These are phyloP conservation scores for Triplophysa bombifrons DNA, from an alignment of 2,797 vertebrate genomes.

Conservation along the genomic window DNA sequence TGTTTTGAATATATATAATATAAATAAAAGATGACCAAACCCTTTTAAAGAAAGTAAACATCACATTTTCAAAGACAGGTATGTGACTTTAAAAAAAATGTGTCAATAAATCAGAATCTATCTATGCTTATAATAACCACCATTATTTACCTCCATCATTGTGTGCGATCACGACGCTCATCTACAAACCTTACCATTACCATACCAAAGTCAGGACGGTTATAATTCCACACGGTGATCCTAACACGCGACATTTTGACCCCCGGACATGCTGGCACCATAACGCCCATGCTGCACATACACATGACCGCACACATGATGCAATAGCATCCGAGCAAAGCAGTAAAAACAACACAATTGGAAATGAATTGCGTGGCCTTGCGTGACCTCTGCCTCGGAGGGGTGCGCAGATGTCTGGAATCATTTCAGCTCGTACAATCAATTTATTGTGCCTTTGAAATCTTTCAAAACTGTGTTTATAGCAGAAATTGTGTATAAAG, in stretches of 20 bases:
- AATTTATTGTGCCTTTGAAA: constrained; percentile 22
- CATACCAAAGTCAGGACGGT: not conserved
- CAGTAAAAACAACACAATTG: constrained; percentile 7
- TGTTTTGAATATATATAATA: no score
- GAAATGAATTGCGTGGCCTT: constrained; percentile 21
- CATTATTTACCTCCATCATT: no score
- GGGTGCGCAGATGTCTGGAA: not conserved
- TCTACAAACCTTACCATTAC: no score
- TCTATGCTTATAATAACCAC: no score
- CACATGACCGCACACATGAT: constrained; percentile 34
- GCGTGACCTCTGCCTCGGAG: constrained; percentile 5
- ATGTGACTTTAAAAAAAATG: no score
- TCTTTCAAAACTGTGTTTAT: constrained; percentile 4
- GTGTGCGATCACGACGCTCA: no score
- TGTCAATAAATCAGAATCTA: no score
- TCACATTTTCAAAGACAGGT: not conserved
- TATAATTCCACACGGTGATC: not conserved
- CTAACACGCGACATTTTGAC: not conserved
- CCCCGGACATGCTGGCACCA: constrained; percentile 13
- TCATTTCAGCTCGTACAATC: constrained; percentile 19
- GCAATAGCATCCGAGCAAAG: constrained; percentile 11
- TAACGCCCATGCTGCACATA: constrained; percentile 24
- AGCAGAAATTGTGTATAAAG: not conserved
- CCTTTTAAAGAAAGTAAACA: not conserved
- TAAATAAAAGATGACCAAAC: not conserved